A percentile compares a stretch with the other conserved stretches of the same genome.
Evolutionary conservation across 2,113 vertebrate species (phyloP).

Genomic region (Actenoides hombroni): DNA sequence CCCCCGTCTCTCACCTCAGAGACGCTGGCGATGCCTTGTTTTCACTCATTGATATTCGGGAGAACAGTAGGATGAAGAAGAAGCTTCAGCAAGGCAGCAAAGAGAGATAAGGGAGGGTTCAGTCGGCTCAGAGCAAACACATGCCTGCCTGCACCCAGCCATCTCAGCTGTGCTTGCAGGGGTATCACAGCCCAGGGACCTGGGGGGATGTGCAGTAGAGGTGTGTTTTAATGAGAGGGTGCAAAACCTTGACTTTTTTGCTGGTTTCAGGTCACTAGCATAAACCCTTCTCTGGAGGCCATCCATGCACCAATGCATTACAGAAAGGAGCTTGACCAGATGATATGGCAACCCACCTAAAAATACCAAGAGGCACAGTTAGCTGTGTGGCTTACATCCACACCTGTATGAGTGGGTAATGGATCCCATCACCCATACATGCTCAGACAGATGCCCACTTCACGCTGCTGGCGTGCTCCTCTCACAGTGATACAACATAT

Average conservation of each 20-base stretch:
- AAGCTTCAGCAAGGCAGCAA: conserved; percentile 33
- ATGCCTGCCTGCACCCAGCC: not conserved
- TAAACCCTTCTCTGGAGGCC: not conserved
- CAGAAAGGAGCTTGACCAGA: not conserved
- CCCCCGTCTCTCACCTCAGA: not conserved
- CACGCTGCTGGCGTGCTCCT: not conserved
- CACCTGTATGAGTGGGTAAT: not conserved
- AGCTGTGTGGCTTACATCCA: not conserved
- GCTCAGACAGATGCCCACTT: not conserved
- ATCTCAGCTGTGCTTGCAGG: not conserved
- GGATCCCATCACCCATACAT: not conserved
- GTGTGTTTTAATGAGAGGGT: not conserved
- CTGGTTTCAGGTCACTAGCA: not conserved
- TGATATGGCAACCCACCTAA: not conserved
- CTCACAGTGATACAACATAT: not conserved
- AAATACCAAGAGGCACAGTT: fast-evolving
- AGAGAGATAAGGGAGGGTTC: conserved; percentile 35
- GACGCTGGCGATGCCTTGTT: not conserved
- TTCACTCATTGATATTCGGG: conserved; percentile 3
- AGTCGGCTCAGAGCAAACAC: not conserved
- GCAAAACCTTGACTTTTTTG: not conserved
- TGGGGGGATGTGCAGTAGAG: fast-evolving
- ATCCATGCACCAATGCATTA: fast-evolving
- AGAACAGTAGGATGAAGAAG: conserved; percentile 6
- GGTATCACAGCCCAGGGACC: not conserved